Percentiles rank a stretch among this genome's conserved stretches.
Evolutionary conservation across 2,888 invertebrate genomes (phyloP).

Genomic region (Phaedon cochleariae): DNA sequence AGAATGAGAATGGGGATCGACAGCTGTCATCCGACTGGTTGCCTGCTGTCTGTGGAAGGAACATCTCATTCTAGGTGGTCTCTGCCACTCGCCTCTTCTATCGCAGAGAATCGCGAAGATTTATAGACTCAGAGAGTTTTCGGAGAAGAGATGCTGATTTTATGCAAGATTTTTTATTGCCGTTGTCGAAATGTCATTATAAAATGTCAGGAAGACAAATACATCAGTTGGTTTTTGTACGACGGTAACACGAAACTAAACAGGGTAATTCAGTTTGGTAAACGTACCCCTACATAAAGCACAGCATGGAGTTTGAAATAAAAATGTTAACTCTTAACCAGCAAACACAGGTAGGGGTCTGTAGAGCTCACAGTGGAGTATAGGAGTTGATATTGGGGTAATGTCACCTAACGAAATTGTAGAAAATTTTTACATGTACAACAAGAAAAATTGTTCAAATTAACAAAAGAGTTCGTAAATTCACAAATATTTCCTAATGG

Average conservation of each 20-base stretch:
- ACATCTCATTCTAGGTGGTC: conserved; percentile 59
- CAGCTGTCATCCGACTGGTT: conserved; percentile 58
- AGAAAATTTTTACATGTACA: no score
- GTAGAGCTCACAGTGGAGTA: no score
- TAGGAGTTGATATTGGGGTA: no score
- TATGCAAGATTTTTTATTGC: conserved; percentile 5
- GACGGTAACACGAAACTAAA: background rate
- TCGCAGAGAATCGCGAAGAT: conserved; percentile 33
- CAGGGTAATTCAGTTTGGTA: no score
- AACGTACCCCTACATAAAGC: no score
- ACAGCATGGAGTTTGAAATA: no score
- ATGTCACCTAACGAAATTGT: no score
- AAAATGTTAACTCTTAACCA: no score
- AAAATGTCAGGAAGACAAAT: background rate
- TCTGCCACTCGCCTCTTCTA: conserved; percentile 36
- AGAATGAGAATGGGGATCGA: conserved; percentile 38
- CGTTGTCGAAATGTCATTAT: background rate
- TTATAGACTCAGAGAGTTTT: conserved; percentile 35
- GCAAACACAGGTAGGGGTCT: no score
- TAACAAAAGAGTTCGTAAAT: no score
- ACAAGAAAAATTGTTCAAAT: no score
- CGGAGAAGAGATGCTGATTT: conserved; percentile 36
- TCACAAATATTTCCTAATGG: no score
- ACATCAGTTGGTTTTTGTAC: background rate
- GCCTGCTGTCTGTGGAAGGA: conserved; percentile 51